Percentiles rank a stretch among this genome's conserved stretches.
Conservation (phyloP, 2,113 vertebrate species). For the Vanacampus margaritifer region DNA sequence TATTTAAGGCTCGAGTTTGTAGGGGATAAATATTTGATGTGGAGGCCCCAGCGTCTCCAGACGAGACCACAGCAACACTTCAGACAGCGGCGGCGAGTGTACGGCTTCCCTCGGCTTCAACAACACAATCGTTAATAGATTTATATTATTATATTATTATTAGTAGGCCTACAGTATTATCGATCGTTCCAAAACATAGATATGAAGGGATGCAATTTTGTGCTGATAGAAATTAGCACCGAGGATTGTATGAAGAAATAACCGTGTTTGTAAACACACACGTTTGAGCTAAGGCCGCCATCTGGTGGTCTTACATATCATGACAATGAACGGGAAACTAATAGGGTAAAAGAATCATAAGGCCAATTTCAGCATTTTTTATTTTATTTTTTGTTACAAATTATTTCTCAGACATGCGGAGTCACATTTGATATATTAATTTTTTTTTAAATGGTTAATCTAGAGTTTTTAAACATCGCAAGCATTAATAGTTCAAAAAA, state of each 20-base stretch:
- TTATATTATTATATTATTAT: neutral
- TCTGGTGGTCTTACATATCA: neutral
- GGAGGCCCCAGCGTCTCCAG: constrained; percentile 68
- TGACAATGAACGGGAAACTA: neutral
- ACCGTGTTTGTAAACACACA: neutral
- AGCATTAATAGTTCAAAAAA: too few species aligned
- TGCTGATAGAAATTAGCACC: neutral
- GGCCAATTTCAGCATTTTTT: neutral
- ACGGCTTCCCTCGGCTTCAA: neutral
- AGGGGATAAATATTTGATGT: constrained; percentile 79
- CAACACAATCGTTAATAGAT: neutral
- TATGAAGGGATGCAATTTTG: neutral
- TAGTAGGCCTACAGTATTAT: neutral
- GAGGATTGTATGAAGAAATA: neutral
- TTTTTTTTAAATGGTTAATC: too few species aligned
- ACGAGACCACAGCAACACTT: constrained; percentile 70
- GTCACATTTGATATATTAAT: too few species aligned
- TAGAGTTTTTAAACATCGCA: too few species aligned
- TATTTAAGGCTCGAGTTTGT: constrained; percentile 80
- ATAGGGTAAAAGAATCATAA: too few species aligned
- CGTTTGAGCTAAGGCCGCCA: neutral
- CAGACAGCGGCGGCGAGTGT: constrained; percentile 52
- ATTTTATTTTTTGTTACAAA: too few species aligned
- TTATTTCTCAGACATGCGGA: too few species aligned
- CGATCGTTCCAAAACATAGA: neutral